phyloP scores from a whole-genome alignment of 2,888 invertebrate genomes.

The Drosophila austrosaltans region DNA sequence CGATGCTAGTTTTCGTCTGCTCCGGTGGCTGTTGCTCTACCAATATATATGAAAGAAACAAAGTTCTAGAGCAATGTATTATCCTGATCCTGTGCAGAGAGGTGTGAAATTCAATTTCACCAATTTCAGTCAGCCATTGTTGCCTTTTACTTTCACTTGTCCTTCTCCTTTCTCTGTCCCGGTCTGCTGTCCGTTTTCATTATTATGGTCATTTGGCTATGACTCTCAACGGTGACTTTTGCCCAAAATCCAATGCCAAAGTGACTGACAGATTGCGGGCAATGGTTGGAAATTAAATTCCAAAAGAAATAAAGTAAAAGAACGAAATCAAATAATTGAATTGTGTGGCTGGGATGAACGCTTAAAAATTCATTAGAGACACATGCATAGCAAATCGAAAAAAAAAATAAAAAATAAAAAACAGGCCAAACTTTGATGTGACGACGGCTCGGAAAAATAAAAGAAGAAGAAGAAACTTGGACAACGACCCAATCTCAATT shows the following conservation, averaged over 20 bases:
- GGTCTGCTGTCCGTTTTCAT: conserved; percentile 56
- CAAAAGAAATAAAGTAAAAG: conserved; percentile 38
- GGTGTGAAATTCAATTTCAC: conserved; percentile 69
- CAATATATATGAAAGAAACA: conserved; percentile 51
- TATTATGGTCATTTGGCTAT: conserved; percentile 47
- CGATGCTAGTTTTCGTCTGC: conserved; percentile 23
- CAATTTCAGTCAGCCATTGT: conserved; percentile 55
- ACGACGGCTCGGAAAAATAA: conserved; percentile 17
- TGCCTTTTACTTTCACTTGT: conserved; percentile 37
- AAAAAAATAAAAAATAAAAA: too few relatives aligned
- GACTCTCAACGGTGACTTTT: conserved; percentile 43
- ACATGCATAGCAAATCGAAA: conserved; percentile 30
- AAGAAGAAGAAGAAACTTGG: conserved; percentile 1
- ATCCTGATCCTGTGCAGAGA: conserved; percentile 56
- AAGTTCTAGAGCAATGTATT: conserved; percentile 35
- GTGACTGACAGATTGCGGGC: conserved; percentile 57
- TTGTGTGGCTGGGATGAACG: conserved; percentile 41
- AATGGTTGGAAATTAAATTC: conserved; percentile 54
- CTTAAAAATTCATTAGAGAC: conserved; percentile 64
- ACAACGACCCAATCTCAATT: conserved; percentile 21
- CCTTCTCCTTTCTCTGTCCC: conserved; percentile 15
- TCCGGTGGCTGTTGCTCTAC: conserved; percentile 20
- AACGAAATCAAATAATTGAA: conserved; percentile 62
- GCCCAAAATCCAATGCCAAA: conserved; percentile 21
- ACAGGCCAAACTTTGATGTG: conserved; percentile 20